A percentile compares a stretch with the other conserved stretches of the same genome.
These are phyloP conservation scores for Agonopterix alstromeriana DNA, from an alignment of 2,888 invertebrate species.

Conservation along the genomic window DNA sequence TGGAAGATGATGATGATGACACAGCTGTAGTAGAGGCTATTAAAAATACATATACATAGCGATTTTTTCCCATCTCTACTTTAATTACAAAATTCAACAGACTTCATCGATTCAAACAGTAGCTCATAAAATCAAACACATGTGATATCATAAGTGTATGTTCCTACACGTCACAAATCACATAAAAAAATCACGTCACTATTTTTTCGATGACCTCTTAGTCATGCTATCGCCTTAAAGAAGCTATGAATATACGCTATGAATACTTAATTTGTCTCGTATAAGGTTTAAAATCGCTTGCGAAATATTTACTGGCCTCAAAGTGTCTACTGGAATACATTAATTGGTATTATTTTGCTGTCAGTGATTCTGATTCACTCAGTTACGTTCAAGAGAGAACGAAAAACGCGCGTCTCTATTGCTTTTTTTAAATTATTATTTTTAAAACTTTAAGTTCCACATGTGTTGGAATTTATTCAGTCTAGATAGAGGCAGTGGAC, in stretches of 20 bases:
- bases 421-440: slow-evolving; percentile 33
- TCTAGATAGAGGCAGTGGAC: slow-evolving; percentile 32
- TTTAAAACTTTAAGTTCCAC: slow-evolving; percentile 36
- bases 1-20: too few species aligned
- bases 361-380: slow-evolving; percentile 71
- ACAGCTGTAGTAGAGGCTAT: too few species aligned
- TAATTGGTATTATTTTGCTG: slow-evolving; percentile 71
- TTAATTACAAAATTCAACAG: too few species aligned
- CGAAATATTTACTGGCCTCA: slow-evolving; percentile 22
- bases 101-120: too few species aligned
- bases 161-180: background rate
- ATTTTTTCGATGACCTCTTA: background rate
- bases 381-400: slow-evolving; percentile 49
- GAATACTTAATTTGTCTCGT: background rate
- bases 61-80: too few species aligned
- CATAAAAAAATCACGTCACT: slow-evolving; percentile 1
- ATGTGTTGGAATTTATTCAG: slow-evolving; percentile 32
- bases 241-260: background rate
- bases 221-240: background rate
- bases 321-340: slow-evolving; percentile 33
- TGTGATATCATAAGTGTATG: too few species aligned
- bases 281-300: slow-evolving; percentile 36
- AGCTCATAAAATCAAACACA: too few species aligned
- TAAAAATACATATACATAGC: too few species aligned
- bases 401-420: slow-evolving; percentile 37